A percentile compares a stretch with the other conserved stretches of the same genome.
phyloP scores from a whole-genome alignment of 2,113 vertebrate genomes.

The Brachyhypopomus occidentalis region DNA sequence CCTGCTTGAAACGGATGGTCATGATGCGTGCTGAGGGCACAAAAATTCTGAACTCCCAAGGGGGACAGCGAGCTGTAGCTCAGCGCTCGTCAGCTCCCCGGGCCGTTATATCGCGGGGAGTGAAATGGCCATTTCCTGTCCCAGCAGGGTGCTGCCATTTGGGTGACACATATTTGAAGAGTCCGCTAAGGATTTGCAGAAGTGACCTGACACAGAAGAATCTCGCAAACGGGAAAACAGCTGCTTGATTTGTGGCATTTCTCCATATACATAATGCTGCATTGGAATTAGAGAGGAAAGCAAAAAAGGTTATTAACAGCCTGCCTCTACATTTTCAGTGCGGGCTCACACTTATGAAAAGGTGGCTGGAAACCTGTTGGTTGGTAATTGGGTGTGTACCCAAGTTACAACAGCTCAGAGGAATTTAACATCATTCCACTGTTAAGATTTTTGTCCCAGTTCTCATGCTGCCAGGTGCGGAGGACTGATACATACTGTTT shows the following conservation, averaged over 20 bases:
- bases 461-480: not conserved
- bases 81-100: slow-evolving; percentile 3
- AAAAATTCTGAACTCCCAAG: not conserved
- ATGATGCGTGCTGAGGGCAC: not conserved
- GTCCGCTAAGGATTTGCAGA: slow-evolving; percentile 2
- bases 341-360: not conserved
- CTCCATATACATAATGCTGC: too few relatives aligned
- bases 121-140: slow-evolving; percentile 24
- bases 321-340: not conserved
- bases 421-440: slow-evolving; percentile 1
- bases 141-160: slow-evolving; percentile 19
- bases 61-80: not conserved
- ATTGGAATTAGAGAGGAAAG: not conserved
- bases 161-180: slow-evolving; percentile 24
- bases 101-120: not conserved
- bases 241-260: not conserved
- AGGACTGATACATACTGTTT: not conserved
- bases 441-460: not conserved
- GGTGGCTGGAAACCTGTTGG: not conserved
- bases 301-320: not conserved
- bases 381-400: not conserved
- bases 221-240: not conserved
- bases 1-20: not conserved
- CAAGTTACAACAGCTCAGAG: slow-evolving; percentile 1
- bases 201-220: not conserved